Evolutionary conservation across 2,888 invertebrate genomes (phyloP).

Genomic region (Clitarchus hookeri): DNA sequence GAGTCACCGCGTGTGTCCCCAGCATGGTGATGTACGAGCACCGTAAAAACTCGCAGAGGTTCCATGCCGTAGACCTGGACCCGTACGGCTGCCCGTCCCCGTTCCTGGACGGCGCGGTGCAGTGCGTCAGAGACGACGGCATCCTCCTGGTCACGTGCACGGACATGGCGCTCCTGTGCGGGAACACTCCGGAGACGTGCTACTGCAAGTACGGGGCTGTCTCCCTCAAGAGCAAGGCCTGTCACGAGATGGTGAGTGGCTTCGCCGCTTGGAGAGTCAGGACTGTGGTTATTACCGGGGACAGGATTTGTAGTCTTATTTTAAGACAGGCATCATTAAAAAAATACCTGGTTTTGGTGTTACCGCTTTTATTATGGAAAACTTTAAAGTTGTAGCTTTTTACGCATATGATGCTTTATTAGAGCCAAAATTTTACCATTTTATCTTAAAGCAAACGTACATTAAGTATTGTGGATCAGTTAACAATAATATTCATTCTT

Average conservation of each 20-base stretch:
- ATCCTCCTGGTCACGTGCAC: slow-evolving; percentile 94
- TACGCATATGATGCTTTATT: too few relatives aligned
- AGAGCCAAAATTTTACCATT: too few relatives aligned
- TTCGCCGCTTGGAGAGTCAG: too few relatives aligned
- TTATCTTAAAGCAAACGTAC: too few relatives aligned
- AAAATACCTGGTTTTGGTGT: too few relatives aligned
- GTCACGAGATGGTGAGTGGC: slow-evolving; percentile 91
- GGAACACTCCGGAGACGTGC: slow-evolving; percentile 94
- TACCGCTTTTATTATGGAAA: too few relatives aligned
- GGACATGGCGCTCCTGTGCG: slow-evolving; percentile 95
- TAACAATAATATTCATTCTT: too few relatives aligned
- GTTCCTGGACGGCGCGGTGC: slow-evolving; percentile 89
- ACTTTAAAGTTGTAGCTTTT: too few relatives aligned
- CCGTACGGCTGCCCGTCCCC: slow-evolving; percentile 95
- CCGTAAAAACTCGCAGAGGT: slow-evolving; percentile 66
- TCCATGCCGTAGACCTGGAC: slow-evolving; percentile 93
- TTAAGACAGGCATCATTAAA: too few relatives aligned
- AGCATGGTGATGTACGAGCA: slow-evolving; percentile 87
- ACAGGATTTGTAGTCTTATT: too few relatives aligned
- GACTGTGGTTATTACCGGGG: too few relatives aligned
- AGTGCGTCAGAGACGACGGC: slow-evolving; percentile 79
- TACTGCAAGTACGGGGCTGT: slow-evolving; percentile 91
- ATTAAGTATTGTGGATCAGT: too few relatives aligned
- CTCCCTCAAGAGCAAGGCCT: slow-evolving; percentile 81
- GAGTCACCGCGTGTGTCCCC: slow-evolving; percentile 49